A percentile compares a stretch with the other conserved stretches of the same genome.
Evolutionary conservation across 1,140 invertebrate genomes (phyloP).

Genomic region (Sycophaga agraensis): DNA sequence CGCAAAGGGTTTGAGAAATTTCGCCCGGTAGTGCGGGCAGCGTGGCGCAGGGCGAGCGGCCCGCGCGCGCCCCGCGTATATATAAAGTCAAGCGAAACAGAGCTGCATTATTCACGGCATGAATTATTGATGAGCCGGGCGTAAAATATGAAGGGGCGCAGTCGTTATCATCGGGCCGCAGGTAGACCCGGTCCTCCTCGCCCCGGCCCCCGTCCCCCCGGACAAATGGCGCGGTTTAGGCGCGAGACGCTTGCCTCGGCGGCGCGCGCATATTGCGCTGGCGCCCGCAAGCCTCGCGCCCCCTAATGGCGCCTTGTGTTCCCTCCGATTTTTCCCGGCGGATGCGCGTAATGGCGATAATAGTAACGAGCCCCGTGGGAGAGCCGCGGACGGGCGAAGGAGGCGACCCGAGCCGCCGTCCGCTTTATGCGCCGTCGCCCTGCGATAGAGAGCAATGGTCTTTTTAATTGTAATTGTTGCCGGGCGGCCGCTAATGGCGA

Average conservation of each 20-base stretch:
- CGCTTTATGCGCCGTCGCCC: no score
- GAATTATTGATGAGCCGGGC: constrained; percentile 55
- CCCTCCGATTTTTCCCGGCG: neutral
- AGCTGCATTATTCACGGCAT: constrained; percentile 55
- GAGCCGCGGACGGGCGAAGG: no score
- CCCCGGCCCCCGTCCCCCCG: neutral
- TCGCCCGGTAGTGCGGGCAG: neutral
- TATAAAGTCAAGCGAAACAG: constrained; percentile 54
- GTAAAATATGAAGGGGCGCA: constrained; percentile 54
- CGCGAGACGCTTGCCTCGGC: neutral
- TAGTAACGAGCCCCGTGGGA: no score
- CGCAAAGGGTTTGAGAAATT: constrained; percentile 11
- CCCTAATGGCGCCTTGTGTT: constrained; percentile 16
- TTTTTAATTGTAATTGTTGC: constrained; percentile 12
- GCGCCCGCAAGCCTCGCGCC: neutral
- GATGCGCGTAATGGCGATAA: no score
- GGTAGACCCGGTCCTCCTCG: constrained; percentile 37
- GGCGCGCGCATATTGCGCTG: neutral
- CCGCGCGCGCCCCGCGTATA: no score
- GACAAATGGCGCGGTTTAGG: constrained; percentile 27
- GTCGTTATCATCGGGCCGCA: constrained; percentile 55
- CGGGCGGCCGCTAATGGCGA: neutral
- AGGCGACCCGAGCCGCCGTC: no score
- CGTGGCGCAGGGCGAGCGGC: no score
- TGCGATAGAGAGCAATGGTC: neutral